Conservation (phyloP, 2,797 vertebrate species). For the Gymnodraco acuticeps region DNA sequence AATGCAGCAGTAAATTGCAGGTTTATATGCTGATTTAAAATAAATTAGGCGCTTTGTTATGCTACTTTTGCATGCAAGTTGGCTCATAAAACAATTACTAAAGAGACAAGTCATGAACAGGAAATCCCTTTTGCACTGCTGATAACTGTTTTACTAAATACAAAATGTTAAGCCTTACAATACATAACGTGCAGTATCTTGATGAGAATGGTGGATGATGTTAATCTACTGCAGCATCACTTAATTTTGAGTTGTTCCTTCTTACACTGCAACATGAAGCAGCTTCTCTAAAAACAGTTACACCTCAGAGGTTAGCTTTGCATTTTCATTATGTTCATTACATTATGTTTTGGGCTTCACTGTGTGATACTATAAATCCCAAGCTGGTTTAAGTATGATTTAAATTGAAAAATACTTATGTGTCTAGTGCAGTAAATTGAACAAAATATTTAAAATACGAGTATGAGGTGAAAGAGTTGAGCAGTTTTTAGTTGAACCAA, state of each 20-base stretch:
- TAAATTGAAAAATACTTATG: conserved; percentile 2
- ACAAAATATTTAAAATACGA: conserved; percentile 20
- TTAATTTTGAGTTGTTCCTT: background rate
- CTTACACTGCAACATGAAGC: background rate
- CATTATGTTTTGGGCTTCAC: conserved; percentile 2
- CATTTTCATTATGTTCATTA: conserved; percentile 29
- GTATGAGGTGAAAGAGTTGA: conserved; percentile 15
- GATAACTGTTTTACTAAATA: conserved; percentile 31
- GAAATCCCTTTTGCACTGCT: conserved; percentile 23
- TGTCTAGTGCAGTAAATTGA: conserved; percentile 16
- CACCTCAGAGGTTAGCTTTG: background rate
- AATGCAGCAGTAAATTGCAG: background rate
- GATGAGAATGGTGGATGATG: background rate
- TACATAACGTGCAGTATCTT: conserved; percentile 1
- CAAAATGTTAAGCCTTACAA: conserved; percentile 11
- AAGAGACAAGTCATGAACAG: background rate
- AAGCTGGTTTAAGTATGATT: conserved; percentile 10
- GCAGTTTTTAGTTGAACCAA: conserved; percentile 13
- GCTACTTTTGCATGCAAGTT: background rate
- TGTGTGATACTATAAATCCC: conserved; percentile 26
- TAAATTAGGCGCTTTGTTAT: background rate
- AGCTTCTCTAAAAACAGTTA: conserved; percentile 6
- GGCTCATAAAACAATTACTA: conserved; percentile 21
- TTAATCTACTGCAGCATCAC: conserved; percentile 26
- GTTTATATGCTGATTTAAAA: background rate